Base-by-base conservation (phyloP, 2,888 invertebrate species). In the Brachyptera risi region DNA sequence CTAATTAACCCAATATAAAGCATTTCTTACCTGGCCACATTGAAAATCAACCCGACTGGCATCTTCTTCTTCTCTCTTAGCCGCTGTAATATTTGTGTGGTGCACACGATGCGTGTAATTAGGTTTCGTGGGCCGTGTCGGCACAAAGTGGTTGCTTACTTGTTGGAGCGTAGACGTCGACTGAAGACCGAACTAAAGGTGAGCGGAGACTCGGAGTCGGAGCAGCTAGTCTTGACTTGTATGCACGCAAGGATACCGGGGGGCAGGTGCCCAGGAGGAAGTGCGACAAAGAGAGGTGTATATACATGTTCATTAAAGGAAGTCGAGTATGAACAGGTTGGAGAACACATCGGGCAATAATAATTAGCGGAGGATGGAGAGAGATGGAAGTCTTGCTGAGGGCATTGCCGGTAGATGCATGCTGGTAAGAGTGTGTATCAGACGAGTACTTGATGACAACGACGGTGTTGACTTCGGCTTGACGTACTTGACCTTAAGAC, bases 1-100 rank as follows among this genome's bases (percentile, higher is more conserved):
- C n/a, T n/a, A n/a, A n/a, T n/a, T n/a, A n/a, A n/a, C n/a, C n/a
- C n/a, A n/a, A n/a, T n/a, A n/a, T n/a, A n/a, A n/a, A n/a, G n/a
- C n/a, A n/a, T n/a, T n/a, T n/a, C 44, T 19, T 54, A 54, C 54
- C 54, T 54, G 17, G 54, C 54, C 19, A 54, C 54, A 23, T 54
- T 54, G 35, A 54, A 54, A 3, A 54, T 54, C 35, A 54, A 37
- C 4, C 54, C 54, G 15, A 54, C 54, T 31, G 54, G 54, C 54
- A 54, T 54, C 11, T 37, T 19, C 31, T 31, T 31, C 31, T 5
- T 31, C 31, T 31, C 31, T 31, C 11, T 31, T 31, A 5, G 31
- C 11, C 5, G 11, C 7, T 31, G 31, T 31, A n/a, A n/a, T 31
- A 5, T 31, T 31, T 11, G 44, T 11, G 13, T 21, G 44, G 21